These are phyloP conservation scores for Hypomecis punctinalis DNA, from an alignment of 2,888 invertebrate species.

Conservation along the genomic window DNA sequence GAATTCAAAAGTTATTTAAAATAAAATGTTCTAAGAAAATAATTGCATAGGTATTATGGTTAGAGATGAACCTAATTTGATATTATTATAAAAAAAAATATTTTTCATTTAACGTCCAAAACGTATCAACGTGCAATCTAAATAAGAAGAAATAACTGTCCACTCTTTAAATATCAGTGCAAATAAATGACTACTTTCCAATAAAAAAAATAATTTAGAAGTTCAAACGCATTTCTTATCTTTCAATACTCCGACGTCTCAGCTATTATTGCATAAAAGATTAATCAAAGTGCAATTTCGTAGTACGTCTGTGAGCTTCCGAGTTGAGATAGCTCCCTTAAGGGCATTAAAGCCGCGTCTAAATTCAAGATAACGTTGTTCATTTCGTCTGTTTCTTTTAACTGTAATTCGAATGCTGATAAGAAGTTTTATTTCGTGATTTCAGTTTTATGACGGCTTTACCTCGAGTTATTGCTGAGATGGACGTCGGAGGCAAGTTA, in stretches of 20 bases:
- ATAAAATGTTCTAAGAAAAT: too few species aligned
- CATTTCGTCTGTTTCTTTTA: conserved; percentile 27
- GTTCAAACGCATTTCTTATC: not conserved
- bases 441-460: conserved; percentile 15
- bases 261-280: conserved; percentile 23
- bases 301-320: conserved; percentile 25
- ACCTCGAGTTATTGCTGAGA: not conserved
- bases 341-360: conserved; percentile 19
- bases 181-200: too few species aligned
- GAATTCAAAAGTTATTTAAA: too few species aligned
- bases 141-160: too few species aligned
- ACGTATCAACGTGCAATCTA: too few species aligned
- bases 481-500: not conserved
- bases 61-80: too few species aligned
- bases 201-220: too few species aligned
- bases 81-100: too few species aligned
- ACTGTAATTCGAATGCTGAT: conserved; percentile 28
- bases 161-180: too few species aligned
- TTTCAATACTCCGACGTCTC: not conserved
- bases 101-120: too few species aligned
- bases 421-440: conserved; percentile 21
- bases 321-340: conserved; percentile 16
- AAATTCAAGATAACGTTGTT: conserved; percentile 26
- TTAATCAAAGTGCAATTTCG: conserved; percentile 48
- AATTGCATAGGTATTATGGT: too few species aligned